A percentile compares a stretch with the other conserved stretches of the same genome.
These are phyloP conservation scores for Pogonocherus hispidulus DNA, from an alignment of 2,888 invertebrate genomes.

Conservation along the genomic window DNA sequence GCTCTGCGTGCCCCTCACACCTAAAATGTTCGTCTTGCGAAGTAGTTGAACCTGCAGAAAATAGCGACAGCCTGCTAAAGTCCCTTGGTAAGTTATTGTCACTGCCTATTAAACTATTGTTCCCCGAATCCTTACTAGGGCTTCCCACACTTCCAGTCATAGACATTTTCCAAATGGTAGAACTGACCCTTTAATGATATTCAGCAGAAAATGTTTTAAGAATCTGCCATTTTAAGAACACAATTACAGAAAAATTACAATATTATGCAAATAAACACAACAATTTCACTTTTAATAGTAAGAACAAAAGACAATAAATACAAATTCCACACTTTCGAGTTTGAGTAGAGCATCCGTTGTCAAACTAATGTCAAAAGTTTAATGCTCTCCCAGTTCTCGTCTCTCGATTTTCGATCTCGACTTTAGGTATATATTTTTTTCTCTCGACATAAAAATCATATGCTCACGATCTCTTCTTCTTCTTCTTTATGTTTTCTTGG, in stretches of 20 bases:
- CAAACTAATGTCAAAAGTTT: not conserved
- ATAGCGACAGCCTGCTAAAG: slow-evolving; percentile 76
- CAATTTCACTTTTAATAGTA: not conserved
- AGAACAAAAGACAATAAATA: not conserved
- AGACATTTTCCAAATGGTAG: slow-evolving; percentile 41
- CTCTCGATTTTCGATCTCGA: too few species aligned
- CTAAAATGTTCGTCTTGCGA: slow-evolving; percentile 85
- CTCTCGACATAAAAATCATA: too few species aligned
- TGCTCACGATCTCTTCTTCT: not conserved
- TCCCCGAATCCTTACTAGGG: slow-evolving; percentile 63
- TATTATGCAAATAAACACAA: not conserved
- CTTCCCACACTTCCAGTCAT: slow-evolving; percentile 59
- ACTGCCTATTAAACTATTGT: slow-evolving; percentile 58
- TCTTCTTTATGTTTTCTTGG: not conserved
- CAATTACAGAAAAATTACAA: not conserved
- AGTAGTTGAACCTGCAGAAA: slow-evolving; percentile 70
- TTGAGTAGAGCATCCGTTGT: not conserved
- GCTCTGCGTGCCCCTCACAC: slow-evolving; percentile 85
- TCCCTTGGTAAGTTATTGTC: slow-evolving; percentile 76
- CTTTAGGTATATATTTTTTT: too few species aligned
- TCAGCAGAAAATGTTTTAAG: not conserved
- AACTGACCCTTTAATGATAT: not conserved
- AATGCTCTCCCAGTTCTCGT: not conserved
- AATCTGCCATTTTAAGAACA: slow-evolving; percentile 6
- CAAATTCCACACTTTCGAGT: too few species aligned